phyloP scores from a whole-genome alignment of 2,113 vertebrate genomes.

The Neopipo cinnamomea region DNA sequence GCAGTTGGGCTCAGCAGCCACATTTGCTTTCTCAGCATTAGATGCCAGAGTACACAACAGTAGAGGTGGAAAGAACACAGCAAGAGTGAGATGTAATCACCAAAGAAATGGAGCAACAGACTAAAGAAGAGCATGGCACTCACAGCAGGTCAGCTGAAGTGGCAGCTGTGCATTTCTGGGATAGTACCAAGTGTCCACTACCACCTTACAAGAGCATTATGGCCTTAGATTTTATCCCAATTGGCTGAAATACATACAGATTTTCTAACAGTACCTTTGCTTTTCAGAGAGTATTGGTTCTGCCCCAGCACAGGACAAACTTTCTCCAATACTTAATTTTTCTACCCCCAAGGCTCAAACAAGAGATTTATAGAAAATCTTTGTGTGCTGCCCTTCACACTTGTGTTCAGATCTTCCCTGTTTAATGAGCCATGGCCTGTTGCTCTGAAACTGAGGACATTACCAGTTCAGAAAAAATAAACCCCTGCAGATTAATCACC shows the following conservation, averaged over 20 bases:
- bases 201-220: background rate
- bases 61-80: background rate
- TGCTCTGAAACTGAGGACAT: slow-evolving; percentile 41
- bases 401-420: slow-evolving; percentile 28
- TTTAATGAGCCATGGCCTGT: slow-evolving; percentile 42
- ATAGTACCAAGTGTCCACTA: background rate
- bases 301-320: background rate
- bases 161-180: slow-evolving; percentile 19
- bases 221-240: background rate
- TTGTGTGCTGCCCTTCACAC: slow-evolving; percentile 50
- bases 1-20: background rate
- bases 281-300: background rate
- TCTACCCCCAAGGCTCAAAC: slow-evolving; percentile 25
- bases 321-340: slow-evolving; percentile 13
- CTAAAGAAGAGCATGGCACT: background rate
- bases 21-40: background rate
- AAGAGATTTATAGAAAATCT: slow-evolving; percentile 22
- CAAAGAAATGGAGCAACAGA: slow-evolving; percentile 19
- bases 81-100: background rate
- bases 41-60: background rate
- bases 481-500: slow-evolving; percentile 53
- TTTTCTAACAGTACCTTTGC: background rate
- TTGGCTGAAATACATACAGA: background rate
- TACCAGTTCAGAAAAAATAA: slow-evolving; percentile 32
- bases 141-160: slow-evolving; percentile 17